phyloP scores from a whole-genome alignment of 2,888 invertebrate genomes.

The Proisotoma minuta region DNA sequence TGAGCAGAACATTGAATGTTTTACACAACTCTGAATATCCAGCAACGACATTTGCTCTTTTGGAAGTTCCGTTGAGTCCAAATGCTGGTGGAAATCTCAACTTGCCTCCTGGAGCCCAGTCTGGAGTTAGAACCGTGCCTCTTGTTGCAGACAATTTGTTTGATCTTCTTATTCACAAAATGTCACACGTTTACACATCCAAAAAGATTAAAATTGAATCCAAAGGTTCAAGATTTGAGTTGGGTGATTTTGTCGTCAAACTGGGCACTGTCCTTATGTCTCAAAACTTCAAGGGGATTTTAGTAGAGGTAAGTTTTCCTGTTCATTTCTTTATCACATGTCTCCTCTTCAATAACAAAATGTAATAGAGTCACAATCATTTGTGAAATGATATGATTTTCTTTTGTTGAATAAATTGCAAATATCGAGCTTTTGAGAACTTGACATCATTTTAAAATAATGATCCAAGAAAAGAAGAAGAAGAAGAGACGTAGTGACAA shows the following conservation, averaged over 20 bases:
- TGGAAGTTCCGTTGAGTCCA: constrained; percentile 58
- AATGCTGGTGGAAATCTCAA: constrained; percentile 20
- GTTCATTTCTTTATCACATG: no score
- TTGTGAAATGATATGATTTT: no score
- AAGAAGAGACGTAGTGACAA: no score
- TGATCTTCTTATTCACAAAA: constrained; percentile 83
- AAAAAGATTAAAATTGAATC: constrained; percentile 70
- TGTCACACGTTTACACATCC: constrained; percentile 78
- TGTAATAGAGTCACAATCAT: no score
- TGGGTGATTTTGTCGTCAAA: constrained; percentile 87
- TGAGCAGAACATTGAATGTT: constrained; percentile 53
- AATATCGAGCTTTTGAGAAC: no score
- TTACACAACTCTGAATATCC: constrained; percentile 94
- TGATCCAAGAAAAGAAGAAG: no score
- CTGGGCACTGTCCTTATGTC: constrained; percentile 88
- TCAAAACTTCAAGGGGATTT: constrained; percentile 85
- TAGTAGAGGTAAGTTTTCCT: constrained; percentile 75
- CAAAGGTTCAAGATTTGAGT: constrained; percentile 56
- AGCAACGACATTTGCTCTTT: constrained; percentile 84
- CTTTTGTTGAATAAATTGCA: no score
- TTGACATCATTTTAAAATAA: no score
- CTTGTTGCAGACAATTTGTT: constrained; percentile 86
- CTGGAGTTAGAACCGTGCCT: constrained; percentile 74
- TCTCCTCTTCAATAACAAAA: no score
- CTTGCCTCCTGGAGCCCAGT: constrained; percentile 17